phyloP scores from a whole-genome alignment of 2,888 invertebrate species.

The Agrotis ipsilon region DNA sequence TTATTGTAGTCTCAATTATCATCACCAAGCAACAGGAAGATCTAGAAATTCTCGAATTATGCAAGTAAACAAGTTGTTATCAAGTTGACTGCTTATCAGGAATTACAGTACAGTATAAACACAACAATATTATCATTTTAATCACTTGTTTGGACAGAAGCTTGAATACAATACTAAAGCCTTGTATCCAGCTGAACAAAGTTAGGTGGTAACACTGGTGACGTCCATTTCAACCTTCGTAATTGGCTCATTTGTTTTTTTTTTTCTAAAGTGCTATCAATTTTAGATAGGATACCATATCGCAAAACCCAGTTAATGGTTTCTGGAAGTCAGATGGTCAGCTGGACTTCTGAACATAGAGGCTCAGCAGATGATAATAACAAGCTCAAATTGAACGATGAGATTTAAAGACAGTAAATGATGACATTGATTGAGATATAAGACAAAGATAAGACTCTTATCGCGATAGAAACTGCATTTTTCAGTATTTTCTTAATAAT shows the following conservation, averaged over 20 bases:
- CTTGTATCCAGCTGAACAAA: constrained; percentile 18
- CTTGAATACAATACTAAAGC: constrained; percentile 2
- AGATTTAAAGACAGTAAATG: background rate
- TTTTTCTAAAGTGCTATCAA: background rate
- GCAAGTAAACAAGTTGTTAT: constrained; percentile 28
- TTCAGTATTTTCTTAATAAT: background rate
- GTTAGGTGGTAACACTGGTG: background rate
- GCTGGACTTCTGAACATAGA: background rate
- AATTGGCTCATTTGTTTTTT: constrained; percentile 2
- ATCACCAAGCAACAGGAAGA: constrained; percentile 21
- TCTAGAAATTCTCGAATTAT: constrained; percentile 28
- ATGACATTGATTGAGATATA: background rate
- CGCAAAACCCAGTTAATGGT: background rate
- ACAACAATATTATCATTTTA: constrained; percentile 22
- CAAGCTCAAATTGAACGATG: background rate
- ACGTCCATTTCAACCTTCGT: constrained; percentile 1
- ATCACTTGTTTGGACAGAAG: constrained; percentile 16
- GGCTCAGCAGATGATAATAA: background rate
- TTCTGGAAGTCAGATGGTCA: background rate
- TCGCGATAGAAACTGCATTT: background rate
- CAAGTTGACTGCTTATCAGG: constrained; percentile 28
- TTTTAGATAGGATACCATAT: background rate
- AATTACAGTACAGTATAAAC: constrained; percentile 2
- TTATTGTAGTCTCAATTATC: constrained; percentile 19
- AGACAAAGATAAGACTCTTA: background rate